Evolutionary conservation across 2,888 invertebrate species (phyloP), one percentile per base, ranked within the genome.

Genomic region (Euzetes globulus): DNA sequence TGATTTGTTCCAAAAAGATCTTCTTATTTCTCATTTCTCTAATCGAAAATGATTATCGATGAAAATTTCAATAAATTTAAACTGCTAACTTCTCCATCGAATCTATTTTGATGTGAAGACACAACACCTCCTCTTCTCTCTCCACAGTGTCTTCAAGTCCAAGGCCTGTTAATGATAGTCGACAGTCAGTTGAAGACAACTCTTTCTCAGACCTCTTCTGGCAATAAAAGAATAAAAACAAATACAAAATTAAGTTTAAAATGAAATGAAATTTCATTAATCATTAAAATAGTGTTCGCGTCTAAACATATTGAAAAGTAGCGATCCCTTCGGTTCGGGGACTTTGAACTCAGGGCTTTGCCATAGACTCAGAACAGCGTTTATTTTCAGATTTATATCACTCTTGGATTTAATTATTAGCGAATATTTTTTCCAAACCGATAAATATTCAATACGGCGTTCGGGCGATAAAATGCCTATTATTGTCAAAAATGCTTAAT

Each of bases 41-140:
- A 33, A 29, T 63, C 17, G n/a, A 63, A 63, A 33, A n/a, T 63
- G 33, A 63, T 63, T 63, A 63, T 63, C 63, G 63, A 63, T 63
- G 29, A 33, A 33, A 15, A 33, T 33, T 63, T 63, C 33, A 63
- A 63, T 63, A 63, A 63, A 63, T 33, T n/a, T 63, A 19, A 27
- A 33, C 9, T 55, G 25, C 22, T 5, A 63, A 25, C n/a, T 63
- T 27, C 33, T 37, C 17, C 4, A 63, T 63, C 63, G 6, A 29
- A 33, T 17, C 63, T 63, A 63, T 63, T 33, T 33, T 63, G 29
- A 63, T 63, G 29, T 58, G 25, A 27, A 58, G 63, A 63, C 63
- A 63, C 5, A 63, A 63, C 63, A 63, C 63, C 63, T 63, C 63
- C 63, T 63, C 63, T 33, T 63, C 63, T 9, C 19, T n/a, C n/a